A percentile compares a stretch with the other conserved stretches of the same genome.
Evolutionary conservation across 2,113 vertebrate genomes (phyloP).

Genomic region (Athene cunicularia): DNA sequence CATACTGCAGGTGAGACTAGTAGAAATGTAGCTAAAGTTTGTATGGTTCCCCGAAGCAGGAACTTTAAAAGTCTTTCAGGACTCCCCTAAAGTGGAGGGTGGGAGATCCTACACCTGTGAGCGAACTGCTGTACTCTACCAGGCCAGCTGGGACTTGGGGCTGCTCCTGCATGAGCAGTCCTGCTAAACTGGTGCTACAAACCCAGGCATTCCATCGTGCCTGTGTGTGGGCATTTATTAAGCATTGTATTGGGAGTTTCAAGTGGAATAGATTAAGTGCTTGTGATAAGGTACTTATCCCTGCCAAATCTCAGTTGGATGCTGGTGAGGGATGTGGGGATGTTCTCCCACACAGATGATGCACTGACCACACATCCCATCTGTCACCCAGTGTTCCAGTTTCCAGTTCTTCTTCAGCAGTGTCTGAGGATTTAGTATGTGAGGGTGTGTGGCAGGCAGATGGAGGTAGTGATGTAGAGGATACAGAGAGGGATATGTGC

Average conservation of each 20-base stretch:
- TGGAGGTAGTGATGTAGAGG: neutral
- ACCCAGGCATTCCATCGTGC: neutral
- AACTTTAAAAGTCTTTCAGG: too few species aligned
- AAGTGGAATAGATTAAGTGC: neutral
- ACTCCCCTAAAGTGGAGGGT: neutral
- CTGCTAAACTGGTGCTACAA: neutral
- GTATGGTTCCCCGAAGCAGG: neutral
- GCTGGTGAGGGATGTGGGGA: neutral
- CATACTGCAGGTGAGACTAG: too few species aligned
- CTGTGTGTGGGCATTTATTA: neutral
- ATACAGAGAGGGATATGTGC: neutral
- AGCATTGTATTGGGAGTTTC: neutral
- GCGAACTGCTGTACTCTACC: neutral
- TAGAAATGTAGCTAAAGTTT: fast-evolving
- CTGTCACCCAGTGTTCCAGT: neutral
- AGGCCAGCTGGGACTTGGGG: neutral
- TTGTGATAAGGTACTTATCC: neutral
- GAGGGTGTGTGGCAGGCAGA: neutral
- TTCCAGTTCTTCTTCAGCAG: neutral
- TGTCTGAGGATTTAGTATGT: neutral
- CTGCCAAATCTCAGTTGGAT: neutral
- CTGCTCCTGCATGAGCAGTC: neutral
- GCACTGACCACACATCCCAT: neutral
- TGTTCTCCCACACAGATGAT: neutral
- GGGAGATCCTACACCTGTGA: neutral